Base-by-base conservation (phyloP, 2,888 invertebrate genomes). In the Nasonia oneida region DNA sequence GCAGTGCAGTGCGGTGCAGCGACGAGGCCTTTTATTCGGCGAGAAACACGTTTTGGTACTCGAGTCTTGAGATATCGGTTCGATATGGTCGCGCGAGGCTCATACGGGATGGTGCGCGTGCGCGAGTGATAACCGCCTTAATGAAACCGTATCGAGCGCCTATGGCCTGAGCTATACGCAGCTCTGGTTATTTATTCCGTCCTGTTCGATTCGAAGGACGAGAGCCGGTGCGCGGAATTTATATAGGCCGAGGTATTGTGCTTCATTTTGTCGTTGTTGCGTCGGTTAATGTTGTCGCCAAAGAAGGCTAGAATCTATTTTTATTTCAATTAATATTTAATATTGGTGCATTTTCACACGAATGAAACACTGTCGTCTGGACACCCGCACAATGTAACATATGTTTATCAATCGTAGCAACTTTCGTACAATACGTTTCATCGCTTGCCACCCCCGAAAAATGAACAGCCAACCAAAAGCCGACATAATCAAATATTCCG, bases 31-130 rank as follows among this genome's bases (percentile, higher is more conserved):
- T 92, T 91, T 91, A 92, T 92, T 91, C 91, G 91, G 89, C 89
- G 73, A 88, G 90, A 90, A 91, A 92, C 92, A 92, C 91, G 92
- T 92, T 92, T 92, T 92, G 91, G 92, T 92, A 92, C 92, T 92
- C 90, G 91, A 90, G 90, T 90, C 91, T 89, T 87, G 88, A 92
- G 92, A 92, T 92, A 92, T 88, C 90, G 86, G 39, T 29, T 3
- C 80, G 86, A 86, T 86, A 86, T 83, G 78, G n/a, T 82, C 39
- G 29, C 64, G n/a, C 64, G n/a, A 47, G 61, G 33, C 70, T 71
- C 23, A 23, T 10, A 4, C 76, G 29, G 39, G 6, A 64, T 57
- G 61, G 57, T 70, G 42, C 15, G 5, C 47, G 37, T 4, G 14
- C 50, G 14, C 50, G 53, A 67, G 74, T 84, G 80, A 84, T 84